These are phyloP conservation scores for Hormaphis cornu DNA, from an alignment of 1,140 invertebrate genomes.

Conservation along the genomic window DNA sequence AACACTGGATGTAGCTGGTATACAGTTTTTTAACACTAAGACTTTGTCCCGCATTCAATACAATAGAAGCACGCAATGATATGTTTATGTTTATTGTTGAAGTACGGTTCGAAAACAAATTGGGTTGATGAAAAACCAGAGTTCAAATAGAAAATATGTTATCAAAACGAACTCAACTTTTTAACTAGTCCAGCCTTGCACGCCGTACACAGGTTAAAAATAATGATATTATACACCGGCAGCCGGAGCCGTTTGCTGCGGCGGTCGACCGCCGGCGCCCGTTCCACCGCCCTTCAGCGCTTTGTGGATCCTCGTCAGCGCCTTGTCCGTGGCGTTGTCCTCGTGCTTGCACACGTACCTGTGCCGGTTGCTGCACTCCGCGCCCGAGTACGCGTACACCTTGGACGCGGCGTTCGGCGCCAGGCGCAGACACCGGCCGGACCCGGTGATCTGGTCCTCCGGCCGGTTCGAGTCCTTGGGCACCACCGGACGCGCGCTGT, in stretches of 20 bases:
- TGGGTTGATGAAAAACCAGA: too few relatives aligned
- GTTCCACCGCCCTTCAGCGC: conserved; percentile 31
- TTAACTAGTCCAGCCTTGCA: too few relatives aligned
- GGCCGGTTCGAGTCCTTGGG: conserved; percentile 44
- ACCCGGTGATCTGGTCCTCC: conserved; percentile 45
- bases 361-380: conserved; percentile 57
- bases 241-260: neutral
- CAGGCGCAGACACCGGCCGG: conserved; percentile 52
- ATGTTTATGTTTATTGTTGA: too few relatives aligned
- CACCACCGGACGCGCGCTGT: conserved; percentile 60
- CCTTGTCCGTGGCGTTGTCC: conserved; percentile 58
- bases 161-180: too few relatives aligned
- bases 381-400: conserved; percentile 59
- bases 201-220: too few relatives aligned
- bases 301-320: conserved; percentile 49
- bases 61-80: too few relatives aligned
- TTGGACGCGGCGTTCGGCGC: conserved; percentile 51
- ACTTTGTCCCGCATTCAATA: too few relatives aligned
- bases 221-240: too few relatives aligned
- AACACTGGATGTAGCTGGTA: too few relatives aligned
- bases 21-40: too few relatives aligned
- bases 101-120: too few relatives aligned
- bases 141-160: too few relatives aligned
- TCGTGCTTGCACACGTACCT: conserved; percentile 60
- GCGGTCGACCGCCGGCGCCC: neutral